These are phyloP conservation scores for Rutpela maculata DNA, from an alignment of 2,888 invertebrate genomes.

Conservation along the genomic window DNA sequence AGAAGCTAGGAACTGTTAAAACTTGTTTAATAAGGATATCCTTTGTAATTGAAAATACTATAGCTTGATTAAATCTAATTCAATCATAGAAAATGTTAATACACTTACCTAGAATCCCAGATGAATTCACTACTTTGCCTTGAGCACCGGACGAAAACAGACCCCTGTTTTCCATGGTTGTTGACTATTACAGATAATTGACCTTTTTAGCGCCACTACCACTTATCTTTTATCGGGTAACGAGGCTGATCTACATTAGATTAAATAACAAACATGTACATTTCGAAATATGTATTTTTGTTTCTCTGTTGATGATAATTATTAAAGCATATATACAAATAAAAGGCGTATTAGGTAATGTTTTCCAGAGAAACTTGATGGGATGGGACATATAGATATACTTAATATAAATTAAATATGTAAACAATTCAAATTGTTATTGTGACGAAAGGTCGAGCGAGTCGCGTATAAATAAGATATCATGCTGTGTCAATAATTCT, in stretches of 20 bases:
- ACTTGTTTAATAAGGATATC: not conserved
- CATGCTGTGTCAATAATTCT: not conserved
- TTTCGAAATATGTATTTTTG: not conserved
- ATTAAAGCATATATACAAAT: not conserved
- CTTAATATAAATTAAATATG: not conserved
- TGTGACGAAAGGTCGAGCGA: not conserved
- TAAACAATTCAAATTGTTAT: not conserved
- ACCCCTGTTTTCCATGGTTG: not conserved
- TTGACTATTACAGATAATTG: not conserved
- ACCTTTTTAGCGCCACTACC: not conserved
- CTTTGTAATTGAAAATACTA: not conserved
- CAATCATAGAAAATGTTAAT: not conserved
- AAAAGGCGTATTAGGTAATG: not conserved
- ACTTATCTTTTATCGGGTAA: conserved; percentile 21
- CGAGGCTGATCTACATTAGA: not conserved
- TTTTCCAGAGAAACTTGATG: not conserved
- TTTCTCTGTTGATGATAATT: not conserved
- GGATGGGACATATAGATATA: too few species aligned
- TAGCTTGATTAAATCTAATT: not conserved
- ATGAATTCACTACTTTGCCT: not conserved
- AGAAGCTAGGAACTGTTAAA: not conserved
- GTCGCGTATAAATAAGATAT: not conserved
- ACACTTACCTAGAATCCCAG: not conserved
- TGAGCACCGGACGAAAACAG: not conserved
- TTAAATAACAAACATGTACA: not conserved